Percentiles rank a stretch among this genome's conserved stretches.
phyloP scores from a whole-genome alignment of 2,797 vertebrate genomes.

The Danio aesculapii region DNA sequence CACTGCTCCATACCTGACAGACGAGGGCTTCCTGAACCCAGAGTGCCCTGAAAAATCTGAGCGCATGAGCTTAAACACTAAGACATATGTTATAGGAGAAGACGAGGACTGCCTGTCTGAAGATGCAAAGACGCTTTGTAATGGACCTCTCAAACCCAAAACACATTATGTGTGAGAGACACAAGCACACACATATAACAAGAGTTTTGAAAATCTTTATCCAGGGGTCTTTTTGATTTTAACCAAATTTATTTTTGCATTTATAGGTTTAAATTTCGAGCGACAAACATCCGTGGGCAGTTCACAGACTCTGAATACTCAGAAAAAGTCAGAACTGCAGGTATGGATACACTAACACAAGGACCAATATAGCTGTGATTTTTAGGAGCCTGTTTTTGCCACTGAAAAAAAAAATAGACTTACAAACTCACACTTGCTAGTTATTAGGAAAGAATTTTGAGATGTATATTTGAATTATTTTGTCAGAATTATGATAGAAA shows the following conservation, averaged over 20 bases:
- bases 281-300: conserved; percentile 89
- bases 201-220: not conserved
- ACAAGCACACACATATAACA: conserved; percentile 55
- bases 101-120: conserved; percentile 81
- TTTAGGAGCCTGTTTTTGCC: too few species aligned
- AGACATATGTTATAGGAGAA: conserved; percentile 88
- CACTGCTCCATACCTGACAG: conserved; percentile 91
- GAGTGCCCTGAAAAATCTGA: conserved; percentile 74
- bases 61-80: conserved; percentile 66
- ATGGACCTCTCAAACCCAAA: conserved; percentile 92
- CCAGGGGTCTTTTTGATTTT: not conserved
- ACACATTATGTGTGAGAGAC: conserved; percentile 91
- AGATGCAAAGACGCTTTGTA: conserved; percentile 86
- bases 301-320: conserved; percentile 95
- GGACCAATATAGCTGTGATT: not conserved
- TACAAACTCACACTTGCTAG: too few species aligned
- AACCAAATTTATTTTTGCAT: conserved; percentile 51
- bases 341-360: conserved; percentile 67
- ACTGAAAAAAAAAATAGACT: too few species aligned
- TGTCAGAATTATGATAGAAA: too few species aligned
- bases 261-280: conserved; percentile 95
- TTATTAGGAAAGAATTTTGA: too few species aligned
- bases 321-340: conserved; percentile 89
- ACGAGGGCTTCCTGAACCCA: conserved; percentile 91
- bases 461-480: too few species aligned